phyloP scores from a whole-genome alignment of 2,888 invertebrate species.

The Caenorhabditis sp. region DNA sequence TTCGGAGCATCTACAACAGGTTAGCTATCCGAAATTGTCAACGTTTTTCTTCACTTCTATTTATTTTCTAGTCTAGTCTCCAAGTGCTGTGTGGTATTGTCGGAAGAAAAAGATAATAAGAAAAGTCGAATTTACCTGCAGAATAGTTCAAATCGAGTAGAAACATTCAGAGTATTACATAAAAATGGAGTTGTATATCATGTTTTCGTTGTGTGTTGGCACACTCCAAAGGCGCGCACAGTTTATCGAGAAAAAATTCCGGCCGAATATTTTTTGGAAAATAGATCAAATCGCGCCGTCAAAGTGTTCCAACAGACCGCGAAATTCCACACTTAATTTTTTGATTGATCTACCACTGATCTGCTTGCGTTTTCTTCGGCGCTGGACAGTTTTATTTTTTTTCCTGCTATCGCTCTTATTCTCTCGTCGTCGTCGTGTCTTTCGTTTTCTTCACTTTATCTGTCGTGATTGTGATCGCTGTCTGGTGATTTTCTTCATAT shows the following conservation, averaged over 20 bases:
- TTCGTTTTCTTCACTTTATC: conserved; percentile 10
- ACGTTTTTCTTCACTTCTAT: conserved; percentile 9
- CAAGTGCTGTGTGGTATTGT: conserved; percentile 41
- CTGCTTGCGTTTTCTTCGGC: neutral
- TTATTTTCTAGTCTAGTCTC: conserved; percentile 10
- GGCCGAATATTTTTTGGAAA: no score
- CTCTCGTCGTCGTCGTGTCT: conserved; percentile 25
- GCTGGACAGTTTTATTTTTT: neutral
- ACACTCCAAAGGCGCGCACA: no score
- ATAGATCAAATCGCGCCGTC: no score
- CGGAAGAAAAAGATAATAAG: conserved; percentile 14
- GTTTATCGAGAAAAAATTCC: no score
- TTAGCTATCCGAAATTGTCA: neutral
- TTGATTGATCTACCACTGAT: conserved; percentile 15
- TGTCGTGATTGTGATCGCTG: conserved; percentile 30
- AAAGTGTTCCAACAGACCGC: no score
- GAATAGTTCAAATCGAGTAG: neutral
- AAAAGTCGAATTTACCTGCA: neutral
- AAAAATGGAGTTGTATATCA: no score
- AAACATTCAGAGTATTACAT: no score
- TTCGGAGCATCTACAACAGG: conserved; percentile 45
- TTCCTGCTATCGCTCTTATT: conserved; percentile 35
- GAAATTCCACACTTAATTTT: neutral
- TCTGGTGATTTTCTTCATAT: neutral
- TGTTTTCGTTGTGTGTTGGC: no score